Conservation (phyloP, 2,113 vertebrate species). For the Percina caprodes region DNA sequence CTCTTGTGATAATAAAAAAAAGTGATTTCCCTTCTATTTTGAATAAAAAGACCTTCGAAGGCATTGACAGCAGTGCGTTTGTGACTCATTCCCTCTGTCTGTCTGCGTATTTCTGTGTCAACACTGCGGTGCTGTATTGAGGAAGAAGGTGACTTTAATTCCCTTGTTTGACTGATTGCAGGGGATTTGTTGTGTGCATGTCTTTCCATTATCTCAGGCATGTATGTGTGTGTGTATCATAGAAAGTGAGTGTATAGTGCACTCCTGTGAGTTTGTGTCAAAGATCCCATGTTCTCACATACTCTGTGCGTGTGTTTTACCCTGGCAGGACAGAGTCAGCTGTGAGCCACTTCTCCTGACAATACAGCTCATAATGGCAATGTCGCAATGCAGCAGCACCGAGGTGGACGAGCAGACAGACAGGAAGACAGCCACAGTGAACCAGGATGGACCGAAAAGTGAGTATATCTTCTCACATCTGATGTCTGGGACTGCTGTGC, state of each 20-base stretch:
- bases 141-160: conserved; percentile 55
- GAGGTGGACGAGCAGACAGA: conserved; percentile 16
- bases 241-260: neutral
- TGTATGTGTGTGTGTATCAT: too few relatives aligned
- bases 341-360: conserved; percentile 44
- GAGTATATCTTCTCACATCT: neutral
- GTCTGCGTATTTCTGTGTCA: conserved; percentile 3
- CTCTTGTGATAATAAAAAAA: neutral
- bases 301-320: neutral
- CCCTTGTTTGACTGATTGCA: conserved; percentile 18
- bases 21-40: neutral
- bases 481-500: neutral
- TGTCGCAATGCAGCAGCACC: conserved; percentile 66
- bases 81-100: conserved; percentile 6
- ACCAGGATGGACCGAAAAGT: neutral
- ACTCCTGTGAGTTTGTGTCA: neutral
- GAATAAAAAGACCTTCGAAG: conserved; percentile 3
- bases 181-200: conserved; percentile 5
- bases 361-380: conserved; percentile 25
- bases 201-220: neutral
- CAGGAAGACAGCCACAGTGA: conserved; percentile 7
- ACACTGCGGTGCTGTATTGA: conserved; percentile 22
- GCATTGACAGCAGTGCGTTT: neutral
- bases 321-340: conserved; percentile 25
- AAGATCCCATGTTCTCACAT: neutral